Evolutionary conservation across 2,888 invertebrate genomes (phyloP), one percentile per base, ranked within the genome.

Genomic region (Netelia melanura): DNA sequence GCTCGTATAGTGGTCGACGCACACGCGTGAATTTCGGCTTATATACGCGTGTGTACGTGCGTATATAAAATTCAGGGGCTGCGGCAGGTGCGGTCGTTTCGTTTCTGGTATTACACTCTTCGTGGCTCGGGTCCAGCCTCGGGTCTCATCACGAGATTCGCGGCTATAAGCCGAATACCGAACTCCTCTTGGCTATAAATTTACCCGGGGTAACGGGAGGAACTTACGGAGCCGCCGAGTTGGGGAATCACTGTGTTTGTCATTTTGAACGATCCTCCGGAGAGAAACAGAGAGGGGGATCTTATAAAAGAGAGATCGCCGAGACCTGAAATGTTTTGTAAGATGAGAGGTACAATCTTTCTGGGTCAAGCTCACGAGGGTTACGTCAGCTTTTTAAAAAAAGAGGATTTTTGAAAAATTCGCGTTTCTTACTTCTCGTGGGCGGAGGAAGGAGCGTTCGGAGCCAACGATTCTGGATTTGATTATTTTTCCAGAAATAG

Each of bases 191-290:
- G 64, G 14, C 64, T 72, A 80, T 80, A 72, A 80, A 80, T 80
- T 80, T 54, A 56, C 25, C 44, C 38, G 6, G 38, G 38, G 38
- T 38, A 38, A 38, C 1, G 25, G 25, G 65, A 21, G 44, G 23
- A 68, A 58, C 72, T 14, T 14, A 71, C 30, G 10, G 38, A 17
- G 30, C 23, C 23, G 8, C 25, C 43, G 44, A 71, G 48, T 72
- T 65, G 21, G 56, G 44, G 72, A 80, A 80, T 72, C 64, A 80
- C 64, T 56, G 72, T 72, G 65, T 80, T 80, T 72, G 79, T 72
- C 61, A 67, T 61, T 68, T 67, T 30, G 43, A 61, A 52, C 54
- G 23, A 30, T 38, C 25, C 14, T 5, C 30, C 3, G 30, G 64
- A n/a, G 17, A 70, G 30, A 68, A 6, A 14, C 62, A 77, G 5